Evolutionary conservation across 2,888 invertebrate genomes (phyloP), one percentile per base, ranked within the genome.

Genomic region (Caenorhabditis drosophilae): DNA sequence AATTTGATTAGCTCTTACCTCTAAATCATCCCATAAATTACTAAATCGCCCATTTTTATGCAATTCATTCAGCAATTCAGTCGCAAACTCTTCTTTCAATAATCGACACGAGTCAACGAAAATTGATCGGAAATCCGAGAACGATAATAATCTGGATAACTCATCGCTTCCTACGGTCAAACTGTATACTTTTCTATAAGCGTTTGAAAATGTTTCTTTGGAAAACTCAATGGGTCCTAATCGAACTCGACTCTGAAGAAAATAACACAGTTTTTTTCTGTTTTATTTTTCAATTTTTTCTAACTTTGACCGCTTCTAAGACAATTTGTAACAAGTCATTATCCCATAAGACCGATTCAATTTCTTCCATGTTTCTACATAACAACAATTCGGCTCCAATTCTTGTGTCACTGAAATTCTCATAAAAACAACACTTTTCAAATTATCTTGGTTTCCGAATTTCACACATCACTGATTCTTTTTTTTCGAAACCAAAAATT

Each of bases 21-120:
- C 63, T 40, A 63, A 54, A 47, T 63, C 63, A 22, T 41, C 41
- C 63, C 63, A 63, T 31, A 63, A 50, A 53, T 58, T 57, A 26
- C 45, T 45, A 31, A 63, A 63, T 49, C 56, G 48, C 22, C 58
- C 46, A 22, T 54, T 49, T 50, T 50, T 26, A 23, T 66, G 59
- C 20, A 66, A 31, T 18, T 56, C 45, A 6, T 38, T 52, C 9
- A 66, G 45, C 2, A 60, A 18, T 27, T 60, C 66, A 18, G 49
- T 31, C 9, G 49, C 58, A 18, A 66, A 55, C 45, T 44, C 26
- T 20, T 53, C 31, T n/a, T 53, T 48, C 46, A 66, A 15, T 7
- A 20, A 27, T 16, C 46, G n/a, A 7, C 56, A 58, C 1, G 56
- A 42, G 2, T 55, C 53, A 6, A 47, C 16, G 25, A 64, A 64